phyloP scores from a whole-genome alignment of 2,888 invertebrate species.

The Drosophila melanosoma region DNA sequence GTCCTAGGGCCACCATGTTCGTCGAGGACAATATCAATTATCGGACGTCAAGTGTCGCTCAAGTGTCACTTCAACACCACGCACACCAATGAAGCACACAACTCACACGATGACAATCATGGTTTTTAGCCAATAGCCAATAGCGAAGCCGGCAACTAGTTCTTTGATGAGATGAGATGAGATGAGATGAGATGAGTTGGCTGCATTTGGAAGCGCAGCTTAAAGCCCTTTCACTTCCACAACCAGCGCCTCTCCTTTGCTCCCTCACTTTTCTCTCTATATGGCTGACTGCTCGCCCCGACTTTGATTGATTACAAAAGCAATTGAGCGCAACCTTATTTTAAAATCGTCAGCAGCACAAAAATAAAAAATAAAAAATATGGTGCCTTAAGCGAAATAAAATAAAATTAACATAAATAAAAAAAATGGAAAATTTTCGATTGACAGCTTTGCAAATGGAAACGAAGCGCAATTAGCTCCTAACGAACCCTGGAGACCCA shows the following conservation, averaged over 20 bases:
- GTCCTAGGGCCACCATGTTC: constrained; percentile 5
- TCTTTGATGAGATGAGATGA: constrained; percentile 17
- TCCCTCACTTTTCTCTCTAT: neutral
- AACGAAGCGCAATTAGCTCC: constrained; percentile 58
- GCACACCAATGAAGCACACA: constrained; percentile 47
- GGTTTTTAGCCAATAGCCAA: constrained; percentile 25
- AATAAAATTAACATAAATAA: constrained; percentile 74
- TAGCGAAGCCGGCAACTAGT: constrained; percentile 6
- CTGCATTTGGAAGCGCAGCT: constrained; percentile 34
- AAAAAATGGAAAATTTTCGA: constrained; percentile 46
- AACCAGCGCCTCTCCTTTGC: neutral
- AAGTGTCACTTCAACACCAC: constrained; percentile 78
- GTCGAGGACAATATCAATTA: constrained; percentile 67
- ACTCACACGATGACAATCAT: constrained; percentile 57
- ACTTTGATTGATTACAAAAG: constrained; percentile 77
- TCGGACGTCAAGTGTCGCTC: constrained; percentile 77
- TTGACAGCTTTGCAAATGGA: constrained; percentile 62
- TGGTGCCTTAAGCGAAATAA: constrained; percentile 16
- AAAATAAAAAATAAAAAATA: constrained; percentile 9
- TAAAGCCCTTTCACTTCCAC: neutral
- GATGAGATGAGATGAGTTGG: constrained; percentile 23
- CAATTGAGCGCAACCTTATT: constrained; percentile 69
- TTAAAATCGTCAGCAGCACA: constrained; percentile 31
- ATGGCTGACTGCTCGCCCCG: constrained; percentile 32
- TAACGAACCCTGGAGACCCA: constrained; percentile 25